Percentiles rank a stretch among this genome's conserved stretches.
phyloP scores from a whole-genome alignment of 2,113 vertebrate species.

The Amblyornis subalaris region DNA sequence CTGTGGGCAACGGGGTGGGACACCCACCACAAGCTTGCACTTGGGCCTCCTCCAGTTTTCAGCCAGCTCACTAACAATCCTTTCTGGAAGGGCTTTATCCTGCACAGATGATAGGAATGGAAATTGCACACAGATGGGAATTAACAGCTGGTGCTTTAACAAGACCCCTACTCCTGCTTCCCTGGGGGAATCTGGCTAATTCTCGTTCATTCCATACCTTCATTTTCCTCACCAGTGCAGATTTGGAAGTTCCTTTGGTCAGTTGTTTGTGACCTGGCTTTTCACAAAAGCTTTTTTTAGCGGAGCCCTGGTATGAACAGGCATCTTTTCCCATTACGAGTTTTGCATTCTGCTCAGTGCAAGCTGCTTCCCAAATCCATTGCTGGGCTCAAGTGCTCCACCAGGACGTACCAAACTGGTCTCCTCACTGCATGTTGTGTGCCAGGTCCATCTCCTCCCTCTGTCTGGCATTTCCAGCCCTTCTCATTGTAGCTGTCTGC shows the following conservation, averaged over 20 bases:
- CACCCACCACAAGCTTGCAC: constrained; percentile 4
- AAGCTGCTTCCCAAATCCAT: neutral
- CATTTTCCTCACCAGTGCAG: neutral
- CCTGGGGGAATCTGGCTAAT: neutral
- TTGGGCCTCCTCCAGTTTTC: constrained; percentile 14
- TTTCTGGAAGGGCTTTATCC: constrained; percentile 13
- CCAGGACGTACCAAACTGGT: neutral
- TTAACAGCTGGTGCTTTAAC: constrained; percentile 23
- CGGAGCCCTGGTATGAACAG: neutral
- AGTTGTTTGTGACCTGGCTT: neutral
- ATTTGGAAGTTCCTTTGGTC: neutral
- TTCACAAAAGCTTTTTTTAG: neutral
- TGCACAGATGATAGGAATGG: neutral
- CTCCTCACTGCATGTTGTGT: neutral
- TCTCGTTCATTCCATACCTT: neutral
- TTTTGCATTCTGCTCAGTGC: neutral
- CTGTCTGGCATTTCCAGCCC: neutral
- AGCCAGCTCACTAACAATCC: neutral
- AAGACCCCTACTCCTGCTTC: neutral
- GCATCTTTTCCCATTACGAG: neutral
- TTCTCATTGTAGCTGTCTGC: neutral
- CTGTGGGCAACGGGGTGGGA: constrained; percentile 18
- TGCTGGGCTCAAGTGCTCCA: neutral
- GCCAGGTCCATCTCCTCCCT: constrained; percentile 8
- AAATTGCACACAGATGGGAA: constrained; percentile 19